Evolutionary conservation across 2,113 vertebrate genomes (phyloP), one percentile per base, ranked within the genome.

Genomic region (Grammomys surdaster): DNA sequence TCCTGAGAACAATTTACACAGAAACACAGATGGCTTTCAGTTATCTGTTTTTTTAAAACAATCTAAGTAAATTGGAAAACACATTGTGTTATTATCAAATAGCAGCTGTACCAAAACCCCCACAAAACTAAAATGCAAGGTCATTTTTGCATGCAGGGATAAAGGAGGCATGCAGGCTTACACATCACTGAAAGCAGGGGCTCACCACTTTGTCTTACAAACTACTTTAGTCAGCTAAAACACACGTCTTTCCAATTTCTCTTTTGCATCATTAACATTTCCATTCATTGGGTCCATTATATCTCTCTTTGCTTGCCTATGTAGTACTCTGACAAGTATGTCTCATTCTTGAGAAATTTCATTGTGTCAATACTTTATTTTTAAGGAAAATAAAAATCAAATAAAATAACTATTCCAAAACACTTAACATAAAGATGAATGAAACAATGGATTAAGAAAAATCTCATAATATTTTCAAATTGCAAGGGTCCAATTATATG

Each of bases 31-130:
- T 98, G 96, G 97, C 90, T 97, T 97, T 89, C 63, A 76, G 88
- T 96, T 97, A 95, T 96, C 95, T 96, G 75, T 94, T 97, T 97
- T 94, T 96, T 72, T 36, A 10, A 95, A 98, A 94, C 93, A 96
- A 96, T 91, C 93, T 96, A 97, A 98, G 87, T 96, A 95, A 95
- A 95, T 76, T 91, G 75, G 87, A 97, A 98, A 97, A 95, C 87
- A 96, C 89, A 96, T 96, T 97, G 94, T 97, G 94, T 96, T 97
- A 91, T 95, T 97, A 97, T 97, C 88, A 97, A 96, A 94, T 95
- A 96, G 96, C 80, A 97, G 89, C 95, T 97, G 96, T 43, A 96
- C 75, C n/a, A 14, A 93, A 93, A 96, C 89, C 88, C 73, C 40
- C 86, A 97, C 63, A 11, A 96, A 89, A 93, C 70, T 86, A 92